Evolutionary conservation across 2,113 vertebrate genomes (phyloP), one percentile per base, ranked within the genome.

Genomic region (Miniopterus natalensis): DNA sequence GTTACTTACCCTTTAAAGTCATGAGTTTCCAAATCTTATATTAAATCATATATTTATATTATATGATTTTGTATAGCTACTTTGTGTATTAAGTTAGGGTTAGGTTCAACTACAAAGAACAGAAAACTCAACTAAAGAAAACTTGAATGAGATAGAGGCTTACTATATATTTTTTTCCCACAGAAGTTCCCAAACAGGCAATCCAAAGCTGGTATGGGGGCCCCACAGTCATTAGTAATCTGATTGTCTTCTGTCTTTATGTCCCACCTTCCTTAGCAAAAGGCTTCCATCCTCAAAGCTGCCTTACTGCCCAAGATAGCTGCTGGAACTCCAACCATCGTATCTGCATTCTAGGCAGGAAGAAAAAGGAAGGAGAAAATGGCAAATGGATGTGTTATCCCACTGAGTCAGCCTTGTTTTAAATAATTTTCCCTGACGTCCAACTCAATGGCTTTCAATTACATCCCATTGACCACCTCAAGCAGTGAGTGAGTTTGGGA

Each of bases 1-100:
- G 90, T 23, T 59, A 45, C 84, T 51, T 36, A 59, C 4, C 68
- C 36, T 61, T 93, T 88, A 68, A 93, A 96, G 40, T 75, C 57
- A 18, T 45, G 20, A 88, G 20, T 36, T 96, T 95, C 57, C 49
- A 55, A 74, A 70, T 74, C 47, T 31, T 73, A 92, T 51, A 36
- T 36, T 36, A 36, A 36, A 36, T 36, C 36, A 36, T 36, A 36
- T 36, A 36, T 36, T 36, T 36, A 36, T 36, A 36, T 36, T 36
- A 36, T 36, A 36, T 65, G 14, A 70, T 66, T 36, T 29, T 53
- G 0, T 55, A 57, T 74, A 11, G 15, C 74, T 71, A 92, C 21
- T 31, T 4, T 79, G 12, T 63, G 18, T 73, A 49, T 73, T 78
- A 85, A 45, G 11, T 83, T 79, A 79, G n/a, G 18, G 23, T 83